Percentiles rank a stretch among this genome's conserved stretches.
Evolutionary conservation across 2,113 vertebrate genomes (phyloP).

Genomic region (Catharus minimus): DNA sequence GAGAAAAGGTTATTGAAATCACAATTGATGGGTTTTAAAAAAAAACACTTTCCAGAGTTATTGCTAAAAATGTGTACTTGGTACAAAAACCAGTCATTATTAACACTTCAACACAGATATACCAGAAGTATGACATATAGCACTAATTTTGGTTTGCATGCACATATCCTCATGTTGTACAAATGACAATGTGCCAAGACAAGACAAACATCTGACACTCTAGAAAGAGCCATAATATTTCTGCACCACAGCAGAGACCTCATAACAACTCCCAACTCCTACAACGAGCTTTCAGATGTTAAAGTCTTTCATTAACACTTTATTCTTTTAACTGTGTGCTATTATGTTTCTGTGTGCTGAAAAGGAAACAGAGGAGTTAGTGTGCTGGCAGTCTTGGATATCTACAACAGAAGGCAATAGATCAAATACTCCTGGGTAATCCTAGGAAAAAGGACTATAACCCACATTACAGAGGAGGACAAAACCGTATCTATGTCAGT

Average conservation of each 20-base stretch:
- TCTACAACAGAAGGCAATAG: not conserved
- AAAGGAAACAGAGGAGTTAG: not conserved
- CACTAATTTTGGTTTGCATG: not conserved
- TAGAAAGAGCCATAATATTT: not conserved
- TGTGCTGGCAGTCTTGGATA: not conserved
- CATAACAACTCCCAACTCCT: not conserved
- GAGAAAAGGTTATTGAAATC: not conserved
- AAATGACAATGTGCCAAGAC: not conserved
- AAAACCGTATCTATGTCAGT: not conserved
- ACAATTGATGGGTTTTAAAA: not conserved
- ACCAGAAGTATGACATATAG: not conserved
- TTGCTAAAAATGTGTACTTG: not conserved
- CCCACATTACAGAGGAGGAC: not conserved
- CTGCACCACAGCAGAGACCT: fast-evolving
- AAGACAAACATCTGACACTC: not conserved
- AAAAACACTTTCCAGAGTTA: not conserved
- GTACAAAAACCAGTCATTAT: not conserved
- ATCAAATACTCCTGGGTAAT: not conserved
- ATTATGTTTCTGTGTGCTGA: not conserved
- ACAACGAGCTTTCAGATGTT: not conserved
- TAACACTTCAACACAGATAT: not conserved
- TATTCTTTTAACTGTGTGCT: not conserved
- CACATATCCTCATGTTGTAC: not conserved
- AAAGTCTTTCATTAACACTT: not conserved
- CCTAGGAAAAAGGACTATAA: not conserved